phyloP scores from a whole-genome alignment of 2,797 vertebrate genomes.

The Sandelia bainsii region DNA sequence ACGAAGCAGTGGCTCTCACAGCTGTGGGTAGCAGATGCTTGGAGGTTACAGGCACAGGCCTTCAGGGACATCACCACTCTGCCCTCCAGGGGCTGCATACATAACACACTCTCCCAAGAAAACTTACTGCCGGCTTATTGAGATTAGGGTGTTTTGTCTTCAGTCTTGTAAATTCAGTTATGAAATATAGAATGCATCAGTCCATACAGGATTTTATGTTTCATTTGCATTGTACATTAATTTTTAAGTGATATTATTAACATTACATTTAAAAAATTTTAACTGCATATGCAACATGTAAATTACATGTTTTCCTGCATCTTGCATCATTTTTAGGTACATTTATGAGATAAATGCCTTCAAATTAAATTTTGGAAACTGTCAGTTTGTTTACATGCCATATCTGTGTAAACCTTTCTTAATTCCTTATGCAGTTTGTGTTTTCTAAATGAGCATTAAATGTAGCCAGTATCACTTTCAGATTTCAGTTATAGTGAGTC shows the following conservation, averaged over 20 bases:
- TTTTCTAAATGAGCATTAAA: conserved; percentile 48
- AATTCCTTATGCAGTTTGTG: conserved; percentile 11
- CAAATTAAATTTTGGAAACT: conserved; percentile 8
- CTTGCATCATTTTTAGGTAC: background rate
- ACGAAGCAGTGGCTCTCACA: conserved; percentile 72
- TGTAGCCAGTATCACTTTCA: conserved; percentile 35
- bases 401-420: conserved; percentile 14
- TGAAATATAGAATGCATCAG: conserved; percentile 15
- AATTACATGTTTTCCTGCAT: background rate
- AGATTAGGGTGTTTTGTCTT: conserved; percentile 19
- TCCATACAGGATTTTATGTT: background rate
- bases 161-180: conserved; percentile 23
- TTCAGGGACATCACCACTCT: conserved; percentile 70
- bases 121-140: conserved; percentile 43
- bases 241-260: background rate
- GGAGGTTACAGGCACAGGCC: conserved; percentile 74
- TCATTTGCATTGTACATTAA: background rate
- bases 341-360: conserved; percentile 1
- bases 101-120: conserved; percentile 62
- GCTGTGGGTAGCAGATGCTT: conserved; percentile 85
- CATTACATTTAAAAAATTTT: background rate
- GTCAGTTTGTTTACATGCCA: background rate
- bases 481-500: conserved; percentile 60
- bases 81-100: conserved; percentile 75
- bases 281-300: background rate